A percentile compares a stretch with the other conserved stretches of the same genome.
These are phyloP conservation scores for Leptothorax acervorum DNA, from an alignment of 2,888 invertebrate genomes.

Conservation along the genomic window DNA sequence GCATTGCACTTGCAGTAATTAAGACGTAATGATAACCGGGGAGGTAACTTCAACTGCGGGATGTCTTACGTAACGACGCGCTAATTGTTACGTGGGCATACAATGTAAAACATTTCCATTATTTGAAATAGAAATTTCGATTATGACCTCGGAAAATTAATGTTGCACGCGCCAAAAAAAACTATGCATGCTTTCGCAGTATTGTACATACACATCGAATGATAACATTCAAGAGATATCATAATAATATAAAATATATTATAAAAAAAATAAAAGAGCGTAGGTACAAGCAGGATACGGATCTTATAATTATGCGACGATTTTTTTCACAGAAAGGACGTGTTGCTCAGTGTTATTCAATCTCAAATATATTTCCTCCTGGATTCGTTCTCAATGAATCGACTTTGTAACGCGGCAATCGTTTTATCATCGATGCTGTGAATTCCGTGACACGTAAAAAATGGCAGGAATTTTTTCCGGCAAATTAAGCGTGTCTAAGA, in stretches of 20 bases:
- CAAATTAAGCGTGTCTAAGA: slow-evolving; percentile 16
- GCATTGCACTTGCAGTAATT: not conserved
- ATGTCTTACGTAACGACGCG: slow-evolving; percentile 23
- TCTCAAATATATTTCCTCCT: not conserved
- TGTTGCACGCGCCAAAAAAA: not conserved
- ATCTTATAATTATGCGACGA: not conserved
- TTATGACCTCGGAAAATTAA: slow-evolving; percentile 13
- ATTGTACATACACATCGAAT: not conserved
- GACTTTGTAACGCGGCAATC: not conserved
- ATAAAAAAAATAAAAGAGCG: not conserved
- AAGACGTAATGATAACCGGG: slow-evolving; percentile 27
- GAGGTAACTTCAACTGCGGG: not conserved
- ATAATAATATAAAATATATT: not conserved
- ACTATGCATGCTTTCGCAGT: not conserved
- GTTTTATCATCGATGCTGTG: not conserved
- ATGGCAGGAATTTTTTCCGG: not conserved
- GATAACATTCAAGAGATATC: not conserved
- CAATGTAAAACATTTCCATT: slow-evolving; percentile 44
- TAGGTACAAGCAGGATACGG: not conserved
- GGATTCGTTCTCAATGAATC: not conserved
- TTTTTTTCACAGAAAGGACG: not conserved
- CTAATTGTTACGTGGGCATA: slow-evolving; percentile 33
- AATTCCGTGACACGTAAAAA: not conserved
- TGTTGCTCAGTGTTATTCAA: not conserved
- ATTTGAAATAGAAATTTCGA: slow-evolving; percentile 32